Base-by-base conservation (phyloP, 2,797 vertebrate genomes). In the Tenualosa ilisha region DNA sequence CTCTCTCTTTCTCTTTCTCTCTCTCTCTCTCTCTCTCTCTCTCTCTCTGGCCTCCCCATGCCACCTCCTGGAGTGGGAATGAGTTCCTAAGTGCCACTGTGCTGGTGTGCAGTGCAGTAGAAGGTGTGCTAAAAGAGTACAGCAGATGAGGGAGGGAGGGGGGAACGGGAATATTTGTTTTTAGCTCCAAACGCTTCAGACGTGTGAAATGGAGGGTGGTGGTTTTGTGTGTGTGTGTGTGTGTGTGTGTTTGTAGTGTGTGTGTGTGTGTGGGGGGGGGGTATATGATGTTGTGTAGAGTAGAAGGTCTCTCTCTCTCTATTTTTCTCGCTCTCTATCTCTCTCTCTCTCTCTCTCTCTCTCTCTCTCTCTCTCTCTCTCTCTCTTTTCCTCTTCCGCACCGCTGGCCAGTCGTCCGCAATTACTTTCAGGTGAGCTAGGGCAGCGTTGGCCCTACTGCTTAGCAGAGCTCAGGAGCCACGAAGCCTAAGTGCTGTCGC, bases 321-420 rank as follows among this genome's bases (percentile, higher is more conserved):
- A 31, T 31, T 31, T 31, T 31, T 31, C 31, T 1, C 31, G 0
- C 31, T 31, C 63, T 22, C 63, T 75, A 65, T 40, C 86, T 46
- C 37, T 63, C 82, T 83, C 82, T 65, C 82, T 83, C 82, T 83
- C 56, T 40, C n/a, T 54, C n/a, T 82, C 46, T 31, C 54, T 20
- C 81, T 56, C 75, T 51, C 7, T 12, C 46, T 49, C 54, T 40
- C 20, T 54, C 63, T 68, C 63, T 85, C 85, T 87, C 90, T 89
- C 89, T 91, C 89, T 84, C 86, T 85, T 46, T 13, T 40, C 56
- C 85, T 68, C 63, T 68, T 31, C 26, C 63, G 37, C 68, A 75
- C 31, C 13, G 31, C 6, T 20, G 31, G 31, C 68, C 68, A 75
- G 68, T 75, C 31, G 17, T 9, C 68, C 15, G 68, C 13, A 15